Evolutionary conservation across 2,797 vertebrate species (phyloP), one percentile per base, ranked within the genome.

Genomic region (Sparus aurata): DNA sequence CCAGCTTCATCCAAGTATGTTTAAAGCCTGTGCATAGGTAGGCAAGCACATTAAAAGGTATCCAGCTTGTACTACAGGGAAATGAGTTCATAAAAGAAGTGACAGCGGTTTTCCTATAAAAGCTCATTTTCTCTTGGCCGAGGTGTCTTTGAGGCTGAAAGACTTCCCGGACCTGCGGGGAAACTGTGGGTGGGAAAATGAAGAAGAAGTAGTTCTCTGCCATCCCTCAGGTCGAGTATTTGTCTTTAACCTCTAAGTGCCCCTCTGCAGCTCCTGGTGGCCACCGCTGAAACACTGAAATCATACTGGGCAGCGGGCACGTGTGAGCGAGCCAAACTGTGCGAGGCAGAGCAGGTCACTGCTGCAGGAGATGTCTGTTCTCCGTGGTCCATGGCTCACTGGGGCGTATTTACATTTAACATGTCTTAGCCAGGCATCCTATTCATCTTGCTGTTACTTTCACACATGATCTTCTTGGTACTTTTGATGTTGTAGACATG

Each of bases 121-220:
- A 72, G 10, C 38, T 20, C 0, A 30, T 75, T 71, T 75, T 77
- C 62, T 82, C 25, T 41, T 47, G 52, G 59, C n/a, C 61, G 30
- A 73, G 18, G 23, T 38, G 38, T 72, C 30, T 53, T 66, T 61
- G 34, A 64, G 69, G 75, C n/a, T 23, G 20, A 54, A n/a, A 71
- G 59, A 77, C 58, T 85, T 89, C 80, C 74, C 27, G 47, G 25
- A 63, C 41, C 38, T 57, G 61, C 60, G 74, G 73, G 49, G 41
- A 81, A 89, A 75, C 52, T 72, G 49, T 27, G 54, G 54, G 54
- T 82, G 82, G 69, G 78, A 82, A 82, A 82, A 55, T 53, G 34
- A 34, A 34, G 34, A 52, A 63, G 45, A 27, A 75, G 59, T 62
- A 80, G 63, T 58, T 69, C 58, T 77, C 38, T 52, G 77, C 53